These are phyloP conservation scores for Hypothenemus hampei DNA, from an alignment of 1,140 invertebrate genomes.

Conservation along the genomic window DNA sequence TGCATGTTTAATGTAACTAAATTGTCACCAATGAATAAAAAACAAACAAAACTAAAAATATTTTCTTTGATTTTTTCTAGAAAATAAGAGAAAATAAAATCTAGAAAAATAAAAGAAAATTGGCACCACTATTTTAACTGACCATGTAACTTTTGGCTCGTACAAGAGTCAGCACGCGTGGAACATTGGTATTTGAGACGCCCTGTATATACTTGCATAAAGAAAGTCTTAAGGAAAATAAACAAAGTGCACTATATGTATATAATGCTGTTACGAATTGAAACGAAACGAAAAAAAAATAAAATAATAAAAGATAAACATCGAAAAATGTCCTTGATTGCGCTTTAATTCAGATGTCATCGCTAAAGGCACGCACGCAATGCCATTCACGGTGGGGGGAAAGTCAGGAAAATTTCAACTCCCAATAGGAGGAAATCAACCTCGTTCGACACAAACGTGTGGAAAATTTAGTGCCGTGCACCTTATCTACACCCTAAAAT, in stretches of 20 bases:
- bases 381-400: no score
- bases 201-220: neutral
- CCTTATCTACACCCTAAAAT: constrained; percentile 17
- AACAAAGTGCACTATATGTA: neutral
- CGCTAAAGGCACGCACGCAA: constrained; percentile 13
- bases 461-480: no score
- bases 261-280: neutral
- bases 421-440: no score
- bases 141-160: neutral
- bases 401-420: no score
- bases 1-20: no score
- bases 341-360: constrained; percentile 27
- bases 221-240: neutral
- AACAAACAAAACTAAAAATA: no score
- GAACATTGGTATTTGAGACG: neutral
- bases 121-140: no score
- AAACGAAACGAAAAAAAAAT: neutral
- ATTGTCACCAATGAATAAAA: no score
- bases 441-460: no score
- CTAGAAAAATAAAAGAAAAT: no score
- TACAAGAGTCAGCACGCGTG: neutral
- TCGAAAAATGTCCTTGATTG: constrained; percentile 13
- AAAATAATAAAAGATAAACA: neutral
- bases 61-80: no score
- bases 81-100: no score